phyloP scores from a whole-genome alignment of 1,140 invertebrate species.

The Steinernema khuongi region DNA sequence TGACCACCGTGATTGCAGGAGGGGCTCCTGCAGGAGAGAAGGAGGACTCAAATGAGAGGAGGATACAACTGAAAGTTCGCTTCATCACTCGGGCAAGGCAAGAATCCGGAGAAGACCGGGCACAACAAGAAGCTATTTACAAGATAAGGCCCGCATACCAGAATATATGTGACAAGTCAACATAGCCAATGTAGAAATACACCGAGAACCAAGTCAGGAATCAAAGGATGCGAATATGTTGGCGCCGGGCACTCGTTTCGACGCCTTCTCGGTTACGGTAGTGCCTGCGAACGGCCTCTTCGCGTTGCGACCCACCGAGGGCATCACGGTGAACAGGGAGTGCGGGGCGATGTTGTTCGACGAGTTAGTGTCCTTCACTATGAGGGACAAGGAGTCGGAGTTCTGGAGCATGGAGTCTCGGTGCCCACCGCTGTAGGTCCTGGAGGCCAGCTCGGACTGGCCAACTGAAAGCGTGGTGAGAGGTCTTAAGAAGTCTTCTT shows the following conservation, averaged over 20 bases:
- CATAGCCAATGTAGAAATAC: neutral
- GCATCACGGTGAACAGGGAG: neutral
- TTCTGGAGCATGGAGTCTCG: conserved; percentile 3
- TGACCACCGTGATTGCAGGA: too few relatives aligned
- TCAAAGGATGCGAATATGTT: neutral
- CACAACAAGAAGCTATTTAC: too few relatives aligned
- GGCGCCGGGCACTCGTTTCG: neutral
- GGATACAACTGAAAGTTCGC: too few relatives aligned
- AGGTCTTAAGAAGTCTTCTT: neutral
- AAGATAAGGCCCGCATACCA: too few relatives aligned
- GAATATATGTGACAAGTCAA: too few relatives aligned
- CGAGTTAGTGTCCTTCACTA: neutral
- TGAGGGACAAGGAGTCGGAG: neutral
- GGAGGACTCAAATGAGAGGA: too few relatives aligned
- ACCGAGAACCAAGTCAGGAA: neutral
- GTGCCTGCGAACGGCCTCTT: neutral
- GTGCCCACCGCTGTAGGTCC: neutral
- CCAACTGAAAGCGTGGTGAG: neutral
- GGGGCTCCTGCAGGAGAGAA: too few relatives aligned
- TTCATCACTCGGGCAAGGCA: too few relatives aligned
- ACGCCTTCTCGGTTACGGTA: neutral
- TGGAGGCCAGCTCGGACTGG: neutral
- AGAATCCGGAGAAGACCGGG: too few relatives aligned
- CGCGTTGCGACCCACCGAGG: neutral
- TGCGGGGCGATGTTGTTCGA: neutral